Evolutionary conservation across 37 sponge, comb jelly and placozoan genomes (phyloP), one percentile per base, ranked within the genome.

Genomic region (Geodia barretti): DNA sequence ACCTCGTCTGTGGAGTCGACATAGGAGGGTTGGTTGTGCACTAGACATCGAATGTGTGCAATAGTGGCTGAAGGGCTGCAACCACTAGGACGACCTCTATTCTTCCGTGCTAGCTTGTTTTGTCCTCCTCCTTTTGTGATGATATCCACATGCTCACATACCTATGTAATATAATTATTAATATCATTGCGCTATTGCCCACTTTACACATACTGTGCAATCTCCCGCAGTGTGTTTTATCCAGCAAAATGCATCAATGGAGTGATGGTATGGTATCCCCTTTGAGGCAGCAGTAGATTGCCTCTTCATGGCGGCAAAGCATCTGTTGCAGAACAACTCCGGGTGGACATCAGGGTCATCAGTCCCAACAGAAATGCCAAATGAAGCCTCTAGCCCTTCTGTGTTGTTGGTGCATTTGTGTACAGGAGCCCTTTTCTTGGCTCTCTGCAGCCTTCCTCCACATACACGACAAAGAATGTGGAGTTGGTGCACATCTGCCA

Each of bases 71-170:
- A 1, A 24, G 2, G n/a, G 40, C 28, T 39, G 40, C 24, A 23
- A 34, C 28, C 47, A 3, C 40, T 7, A 7, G 73, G 73, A 2
- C 73, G 41, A 24, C 73, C 73, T 25, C 73, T 4, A 2, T 39
- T 72, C 39, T 72, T 72, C 36, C 34, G 36, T 5, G 41, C 40
- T 1, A 1, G 23, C 73, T 72, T 72, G 37, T 72, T 72, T 39
- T 39, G 24, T 7, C 73, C 8, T 7, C 73, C 73, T 23, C 73
- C 41, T 3, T 19, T 2, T 38, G 73, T n/a, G 28, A 36, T 1
- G 1, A n/a, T 23, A 1, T n/a, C 17, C 20, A 72, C 2, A 7
- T 72, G 42, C 1, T 36, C 7, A 39, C 73, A 72, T 3, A 72
- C 42, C 73, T 72, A 7, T 3, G 23, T 23, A 36, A 2, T 30